Evolutionary conservation across 2,797 vertebrate species (phyloP).

Genomic region (Heliangelus exortis): DNA sequence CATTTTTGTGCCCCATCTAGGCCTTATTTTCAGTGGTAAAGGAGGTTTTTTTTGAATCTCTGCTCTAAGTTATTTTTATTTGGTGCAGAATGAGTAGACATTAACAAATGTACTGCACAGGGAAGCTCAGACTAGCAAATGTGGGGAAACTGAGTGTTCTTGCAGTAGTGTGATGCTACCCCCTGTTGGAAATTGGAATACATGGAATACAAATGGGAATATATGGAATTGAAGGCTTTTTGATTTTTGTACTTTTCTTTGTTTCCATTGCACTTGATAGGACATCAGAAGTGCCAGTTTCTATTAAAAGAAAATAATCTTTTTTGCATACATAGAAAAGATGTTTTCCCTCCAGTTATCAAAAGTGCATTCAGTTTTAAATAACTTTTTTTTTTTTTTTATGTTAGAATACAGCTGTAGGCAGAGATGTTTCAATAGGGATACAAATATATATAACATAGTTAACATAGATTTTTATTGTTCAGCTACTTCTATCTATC

Average conservation of each 20-base stretch:
- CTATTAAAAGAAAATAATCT: background rate
- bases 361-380: background rate
- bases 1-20: background rate
- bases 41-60: background rate
- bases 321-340: background rate
- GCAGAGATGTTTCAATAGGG: background rate
- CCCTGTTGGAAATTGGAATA: slow-evolving; percentile 57
- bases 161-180: slow-evolving; percentile 60
- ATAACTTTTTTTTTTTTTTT: background rate
- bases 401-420: background rate
- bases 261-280: background rate
- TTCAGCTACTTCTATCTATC: background rate
- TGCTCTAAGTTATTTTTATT: background rate
- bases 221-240: background rate
- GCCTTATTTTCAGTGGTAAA: background rate
- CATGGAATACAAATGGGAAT: background rate
- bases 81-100: background rate
- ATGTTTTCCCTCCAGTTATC: background rate
- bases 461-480: background rate
- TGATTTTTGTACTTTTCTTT: background rate
- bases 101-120: background rate
- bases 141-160: slow-evolving; percentile 5
- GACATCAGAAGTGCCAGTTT: background rate
- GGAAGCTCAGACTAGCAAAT: background rate
- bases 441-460: background rate